Percentiles rank a stretch among this genome's conserved stretches.
Conservation (phyloP, 2,888 invertebrate genomes). For the Euproctis similis region DNA sequence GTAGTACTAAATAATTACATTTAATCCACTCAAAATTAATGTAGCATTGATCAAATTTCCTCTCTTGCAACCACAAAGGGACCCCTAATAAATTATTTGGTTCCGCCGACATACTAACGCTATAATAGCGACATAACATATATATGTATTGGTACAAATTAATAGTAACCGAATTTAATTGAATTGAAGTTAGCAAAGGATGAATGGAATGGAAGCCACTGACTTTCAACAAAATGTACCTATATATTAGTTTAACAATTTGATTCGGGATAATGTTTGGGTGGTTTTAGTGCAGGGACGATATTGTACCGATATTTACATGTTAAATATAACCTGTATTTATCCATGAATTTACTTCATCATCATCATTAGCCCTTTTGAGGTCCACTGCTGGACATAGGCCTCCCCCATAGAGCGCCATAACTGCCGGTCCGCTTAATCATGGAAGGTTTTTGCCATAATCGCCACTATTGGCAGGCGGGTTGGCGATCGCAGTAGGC, state of each 20-base stretch:
- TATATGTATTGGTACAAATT: conserved; percentile 42
- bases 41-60: conserved; percentile 35
- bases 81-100: conserved; percentile 31
- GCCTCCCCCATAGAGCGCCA: too few relatives aligned
- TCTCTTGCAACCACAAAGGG: conserved; percentile 24
- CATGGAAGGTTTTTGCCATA: too few relatives aligned
- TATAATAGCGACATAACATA: too few relatives aligned
- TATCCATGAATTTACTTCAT: too few relatives aligned
- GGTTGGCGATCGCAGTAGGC: too few relatives aligned
- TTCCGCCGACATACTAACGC: conserved; percentile 23
- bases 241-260: conserved; percentile 50
- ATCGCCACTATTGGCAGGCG: too few relatives aligned
- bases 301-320: conserved; percentile 13
- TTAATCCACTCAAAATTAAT: conserved; percentile 25
- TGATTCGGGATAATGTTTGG: conserved; percentile 33
- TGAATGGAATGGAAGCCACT: conserved; percentile 38
- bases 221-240: conserved; percentile 46
- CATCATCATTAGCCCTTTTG: too few relatives aligned
- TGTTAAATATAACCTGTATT: too few relatives aligned
- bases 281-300: conserved; percentile 16
- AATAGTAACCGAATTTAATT: conserved; percentile 41
- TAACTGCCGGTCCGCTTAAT: too few relatives aligned
- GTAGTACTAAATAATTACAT: conserved; percentile 23
- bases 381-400: too few relatives aligned
- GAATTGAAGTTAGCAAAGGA: conserved; percentile 36